phyloP scores from a whole-genome alignment of 2,888 invertebrate genomes.

The Koerneria pararmatus region DNA sequence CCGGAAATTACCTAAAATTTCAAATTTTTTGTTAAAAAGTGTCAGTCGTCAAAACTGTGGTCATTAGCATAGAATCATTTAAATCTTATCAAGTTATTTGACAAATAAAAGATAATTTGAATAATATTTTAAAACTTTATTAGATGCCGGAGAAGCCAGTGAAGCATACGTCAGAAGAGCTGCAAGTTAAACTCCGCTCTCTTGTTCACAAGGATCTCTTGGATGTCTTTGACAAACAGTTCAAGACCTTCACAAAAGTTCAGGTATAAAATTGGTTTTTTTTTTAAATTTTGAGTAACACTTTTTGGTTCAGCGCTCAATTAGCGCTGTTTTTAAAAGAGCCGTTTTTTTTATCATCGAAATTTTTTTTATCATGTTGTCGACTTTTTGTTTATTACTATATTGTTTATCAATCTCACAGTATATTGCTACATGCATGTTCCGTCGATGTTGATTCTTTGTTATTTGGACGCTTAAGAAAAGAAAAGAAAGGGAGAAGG shows the following conservation, averaged over 20 bases:
- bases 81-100: not conserved
- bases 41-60: not conserved
- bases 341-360: not conserved
- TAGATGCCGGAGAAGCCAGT: not conserved
- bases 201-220: conserved; percentile 33
- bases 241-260: conserved; percentile 38
- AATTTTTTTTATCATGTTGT: not conserved
- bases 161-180: conserved; percentile 8
- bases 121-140: conserved; percentile 5
- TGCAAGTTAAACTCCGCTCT: conserved; percentile 20
- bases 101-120: not conserved
- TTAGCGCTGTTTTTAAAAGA: not conserved
- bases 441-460: too few species aligned
- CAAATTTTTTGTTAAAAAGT: not conserved
- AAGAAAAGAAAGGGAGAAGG: too few species aligned
- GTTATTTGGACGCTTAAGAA: too few species aligned
- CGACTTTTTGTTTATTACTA: not conserved
- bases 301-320: not conserved
- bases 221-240: conserved; percentile 38
- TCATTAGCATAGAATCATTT: too few species aligned
- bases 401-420: too few species aligned
- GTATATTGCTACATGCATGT: too few species aligned
- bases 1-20: not conserved
- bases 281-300: not conserved
- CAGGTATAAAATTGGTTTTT: conserved; percentile 29